phyloP scores from a whole-genome alignment of 1,140 invertebrate species.

The Hypsibius dujardini region DNA sequence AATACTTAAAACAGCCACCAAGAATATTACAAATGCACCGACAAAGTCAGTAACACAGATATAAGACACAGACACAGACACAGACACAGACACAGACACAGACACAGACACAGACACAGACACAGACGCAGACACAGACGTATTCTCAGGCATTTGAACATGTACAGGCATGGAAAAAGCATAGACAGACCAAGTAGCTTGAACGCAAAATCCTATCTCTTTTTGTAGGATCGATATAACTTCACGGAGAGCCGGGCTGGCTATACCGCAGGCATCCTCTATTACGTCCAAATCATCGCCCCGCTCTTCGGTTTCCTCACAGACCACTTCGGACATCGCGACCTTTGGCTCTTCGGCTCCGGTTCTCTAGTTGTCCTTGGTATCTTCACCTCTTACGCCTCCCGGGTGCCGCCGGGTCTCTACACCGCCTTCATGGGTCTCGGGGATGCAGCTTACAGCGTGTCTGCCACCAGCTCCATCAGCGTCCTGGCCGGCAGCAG shows the following conservation, averaged over 20 bases:
- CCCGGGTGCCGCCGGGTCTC: neutral
- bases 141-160: too few relatives aligned
- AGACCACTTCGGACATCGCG: neutral
- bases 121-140: too few relatives aligned
- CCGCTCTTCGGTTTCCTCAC: neutral
- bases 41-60: too few relatives aligned
- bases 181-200: too few relatives aligned
- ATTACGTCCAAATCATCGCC: neutral
- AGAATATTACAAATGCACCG: too few relatives aligned
- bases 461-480: neutral
- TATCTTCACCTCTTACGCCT: neutral
- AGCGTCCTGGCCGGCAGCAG: neutral
- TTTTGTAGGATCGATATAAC: neutral
- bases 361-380: neutral
- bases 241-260: neutral
- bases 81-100: too few relatives aligned
- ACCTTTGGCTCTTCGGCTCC: neutral
- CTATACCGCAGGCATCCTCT: neutral
- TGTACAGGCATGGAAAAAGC: too few relatives aligned
- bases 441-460: neutral
- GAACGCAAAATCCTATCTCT: too few relatives aligned
- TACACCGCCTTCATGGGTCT: neutral
- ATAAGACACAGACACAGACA: too few relatives aligned
- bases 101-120: too few relatives aligned
- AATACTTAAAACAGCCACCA: too few relatives aligned